These are phyloP conservation scores for Melanotaenia duboulayi DNA, from an alignment of 2,113 vertebrate species.

Conservation along the genomic window DNA sequence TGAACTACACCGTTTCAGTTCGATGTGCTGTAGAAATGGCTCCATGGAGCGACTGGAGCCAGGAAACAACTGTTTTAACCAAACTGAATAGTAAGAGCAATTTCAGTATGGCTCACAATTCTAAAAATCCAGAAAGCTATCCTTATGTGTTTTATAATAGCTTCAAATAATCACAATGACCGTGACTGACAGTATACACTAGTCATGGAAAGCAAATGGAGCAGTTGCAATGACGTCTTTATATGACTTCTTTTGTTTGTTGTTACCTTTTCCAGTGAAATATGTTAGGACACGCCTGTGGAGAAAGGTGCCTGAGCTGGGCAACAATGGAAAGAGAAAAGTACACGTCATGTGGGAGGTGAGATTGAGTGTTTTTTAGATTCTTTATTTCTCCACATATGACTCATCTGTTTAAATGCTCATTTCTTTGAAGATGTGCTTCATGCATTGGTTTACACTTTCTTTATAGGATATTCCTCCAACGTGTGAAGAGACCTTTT, in stretches of 20 bases:
- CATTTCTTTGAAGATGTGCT: neutral
- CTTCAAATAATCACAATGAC: too few relatives aligned
- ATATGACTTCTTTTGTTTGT: neutral
- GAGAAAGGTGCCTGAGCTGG: conserved; percentile 56
- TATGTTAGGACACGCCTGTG: conserved; percentile 49
- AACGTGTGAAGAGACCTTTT: conserved; percentile 49
- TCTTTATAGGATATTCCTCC: conserved; percentile 56
- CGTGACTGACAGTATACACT: too few relatives aligned
- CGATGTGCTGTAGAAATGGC: conserved; percentile 52
- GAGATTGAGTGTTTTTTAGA: conserved; percentile 3
- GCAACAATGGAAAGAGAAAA: conserved; percentile 28
- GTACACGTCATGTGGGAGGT: conserved; percentile 70
- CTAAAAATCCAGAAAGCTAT: too few relatives aligned
- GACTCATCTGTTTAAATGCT: neutral
- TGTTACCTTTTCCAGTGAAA: conserved; percentile 39
- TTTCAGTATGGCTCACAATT: neutral
- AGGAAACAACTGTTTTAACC: conserved; percentile 29
- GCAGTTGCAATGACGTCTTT: too few relatives aligned
- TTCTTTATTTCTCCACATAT: neutral
- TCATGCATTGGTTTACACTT: neutral
- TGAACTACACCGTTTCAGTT: conserved; percentile 49
- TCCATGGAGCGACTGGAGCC: conserved; percentile 75
- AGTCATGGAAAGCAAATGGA: too few relatives aligned
- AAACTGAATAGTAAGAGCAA: conserved; percentile 61
- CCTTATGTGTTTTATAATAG: too few relatives aligned